Evolutionary conservation across 2,113 vertebrate genomes (phyloP), one percentile per base, ranked within the genome.

Genomic region (Callaeas wilsoni): DNA sequence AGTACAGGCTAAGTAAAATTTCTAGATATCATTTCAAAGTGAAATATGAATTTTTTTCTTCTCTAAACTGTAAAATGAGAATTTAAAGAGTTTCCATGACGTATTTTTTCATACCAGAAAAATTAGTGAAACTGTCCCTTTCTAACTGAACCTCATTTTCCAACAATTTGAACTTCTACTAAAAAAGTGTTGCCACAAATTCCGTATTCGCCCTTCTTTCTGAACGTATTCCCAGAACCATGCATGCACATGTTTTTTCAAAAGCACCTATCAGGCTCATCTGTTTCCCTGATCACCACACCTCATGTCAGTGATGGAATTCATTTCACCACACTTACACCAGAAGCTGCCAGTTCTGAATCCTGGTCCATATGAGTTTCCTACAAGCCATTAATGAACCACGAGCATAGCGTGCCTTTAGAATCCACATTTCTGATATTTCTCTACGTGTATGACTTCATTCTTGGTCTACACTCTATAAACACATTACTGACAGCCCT

Each of bases 191-290:
- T 69, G 16, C 26, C 53, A 81, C 17, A 77, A 87, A 73, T 77
- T 53, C 27, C 39, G 4, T 8, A 32, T 10, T 73, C 10, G 80
- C 75, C 29, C 13, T 19, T 68, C 41, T 33, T 87, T 39, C 67
- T 20, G 49, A 80, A 65, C 13, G 17, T 29, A 35, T 44, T 47
- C 9, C 10, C 29, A 71, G 44, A 59, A 37, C 52, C 7, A 1
- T 33, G 29, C 16, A 18, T 0, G 3, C 8, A 39, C 7, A 6
- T 9, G 9, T 7, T 32, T 63, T 39, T 44, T 8, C 33, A n/a
- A 53, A 84, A 11, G 41, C 32, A 55, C 30, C 8, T 9, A 4
- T 5, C 13, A 37, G 15, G 46, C 14, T 93, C 46, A 17, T 6
- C 5, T 33, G 20, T 70, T 52, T 68, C n/a, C 53, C 32, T 25